Base-by-base conservation (phyloP, 2,797 vertebrate species). In the Halcyon badia region DNA sequence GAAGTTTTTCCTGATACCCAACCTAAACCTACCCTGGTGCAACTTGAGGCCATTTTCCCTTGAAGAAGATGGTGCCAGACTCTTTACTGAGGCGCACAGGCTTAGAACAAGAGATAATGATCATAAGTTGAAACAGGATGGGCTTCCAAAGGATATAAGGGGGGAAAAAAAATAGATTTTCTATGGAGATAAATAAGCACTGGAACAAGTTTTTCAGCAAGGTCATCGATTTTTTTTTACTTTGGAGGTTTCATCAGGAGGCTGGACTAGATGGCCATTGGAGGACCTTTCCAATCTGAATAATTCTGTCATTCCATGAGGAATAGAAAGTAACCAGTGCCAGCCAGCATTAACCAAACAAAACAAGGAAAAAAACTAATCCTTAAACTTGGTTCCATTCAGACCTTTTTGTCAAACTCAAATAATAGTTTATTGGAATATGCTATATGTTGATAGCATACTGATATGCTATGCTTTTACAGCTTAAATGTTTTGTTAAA, bases 161-260 rank as follows among this genome's bases (percentile, higher is more conserved):
- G 4, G 7, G 4, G 1, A 9, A 13, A 4, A 9, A 6, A 9
- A 66, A 30, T 26, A 49, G 3, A 3, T 8, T 39, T 87, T 69
- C 31, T 81, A 2, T 3, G 9, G 14, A 10, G 6, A n/a, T 14
- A 28, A 16, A 57, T 61, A 65, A 61, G 17, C 9, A 69, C 41
- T 9, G 12, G 30, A 71, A 21, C 8, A 54, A 54, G n/a, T 39
- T 81, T 64, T 37, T 4, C 21, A 35, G 21, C 10, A 8, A 48
- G 14, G 19, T 1, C 35, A 28, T 66, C 14, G 33, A 4, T 26
- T 20, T 24, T 26, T 46, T 60, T 72, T 46, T 3, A 54, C 26
- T 58, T 46, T 68, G 48, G 3, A 79, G n/a, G 7, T 68, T 79
- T 71, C 10, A 21, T n/a, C 11, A 49, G 12, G 25, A 19, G 35